These are phyloP conservation scores for Tonatia bakeri DNA, from an alignment of 2,113 vertebrate species.

Conservation along the genomic window DNA sequence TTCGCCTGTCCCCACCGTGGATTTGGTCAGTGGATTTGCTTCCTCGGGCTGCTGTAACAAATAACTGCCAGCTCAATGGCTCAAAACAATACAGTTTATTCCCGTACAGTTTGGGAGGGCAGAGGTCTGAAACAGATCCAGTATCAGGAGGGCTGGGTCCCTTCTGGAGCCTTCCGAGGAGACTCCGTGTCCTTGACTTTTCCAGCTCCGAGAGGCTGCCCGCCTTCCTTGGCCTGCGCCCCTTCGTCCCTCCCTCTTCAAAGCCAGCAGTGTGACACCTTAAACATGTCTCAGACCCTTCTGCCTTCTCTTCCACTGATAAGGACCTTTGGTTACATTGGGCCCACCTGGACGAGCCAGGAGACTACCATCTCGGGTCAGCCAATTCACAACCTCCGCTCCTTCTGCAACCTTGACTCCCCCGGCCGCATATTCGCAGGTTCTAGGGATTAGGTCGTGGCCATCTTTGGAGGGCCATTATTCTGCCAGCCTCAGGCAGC, in stretches of 20 bases:
- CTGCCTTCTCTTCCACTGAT: not conserved
- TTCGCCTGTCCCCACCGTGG: not conserved
- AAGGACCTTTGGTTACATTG: not conserved
- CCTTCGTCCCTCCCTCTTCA: not conserved
- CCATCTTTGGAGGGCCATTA: not conserved
- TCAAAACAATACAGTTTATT: not conserved
- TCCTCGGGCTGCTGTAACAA: not conserved
- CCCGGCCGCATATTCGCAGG: not conserved
- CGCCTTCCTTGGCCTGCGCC: not conserved
- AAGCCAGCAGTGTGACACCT: not conserved
- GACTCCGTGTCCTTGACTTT: too few relatives aligned
- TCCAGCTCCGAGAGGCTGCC: not conserved
- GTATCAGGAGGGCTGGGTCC: too few relatives aligned
- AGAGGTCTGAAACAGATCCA: not conserved
- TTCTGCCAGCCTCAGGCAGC: not conserved
- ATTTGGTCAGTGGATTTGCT: rapidly evolving
- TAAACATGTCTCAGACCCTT: too few relatives aligned
- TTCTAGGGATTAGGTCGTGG: rapidly evolving
- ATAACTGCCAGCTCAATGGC: rapidly evolving
- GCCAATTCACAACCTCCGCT: not conserved
- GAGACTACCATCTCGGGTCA: rapidly evolving
- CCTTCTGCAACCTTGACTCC: not conserved
- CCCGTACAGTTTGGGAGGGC: too few relatives aligned
- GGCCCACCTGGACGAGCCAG: not conserved
- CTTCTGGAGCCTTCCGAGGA: not conserved